Evolutionary conservation across 2,113 vertebrate genomes (phyloP), one percentile per base, ranked within the genome.

Genomic region (Otus sunia): DNA sequence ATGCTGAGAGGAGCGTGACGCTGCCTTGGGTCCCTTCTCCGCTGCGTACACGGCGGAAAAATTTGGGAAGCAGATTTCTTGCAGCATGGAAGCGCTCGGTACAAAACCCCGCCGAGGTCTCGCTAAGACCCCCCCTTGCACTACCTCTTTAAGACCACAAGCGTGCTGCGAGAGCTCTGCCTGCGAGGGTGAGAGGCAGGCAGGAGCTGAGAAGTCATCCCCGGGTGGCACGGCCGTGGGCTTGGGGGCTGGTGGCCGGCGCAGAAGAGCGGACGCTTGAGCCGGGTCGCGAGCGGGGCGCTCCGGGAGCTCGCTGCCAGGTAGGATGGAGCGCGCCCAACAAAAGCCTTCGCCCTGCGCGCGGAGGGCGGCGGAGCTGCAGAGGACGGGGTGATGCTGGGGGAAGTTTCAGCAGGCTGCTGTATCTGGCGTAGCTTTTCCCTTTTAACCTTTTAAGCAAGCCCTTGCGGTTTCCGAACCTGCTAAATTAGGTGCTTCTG

Each of bases 81-180:
- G 49, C 12, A 1, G 45, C 3, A 0, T 5, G 34, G 34, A 13
- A 14, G 43, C 0, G 2, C 30, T 50, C 3, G 49, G 53, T 29
- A 9, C 55, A 22, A 18, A 37, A 16, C 5, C 39, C 53, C 60
- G 1, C 8, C 1, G 2, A 30, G 59, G 27, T 23, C 9, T 22
- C 1, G 5, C 67, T 5, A 0, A 26, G 64, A 7, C 30, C n/a
- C 67, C 63, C 15, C 26, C 1, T 23, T 43, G 93, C 41, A 59
- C 71, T 96, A 22, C 92, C 91, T 17, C 94, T 96, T 96, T 94
- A 96, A 97, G 95, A 92, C 52, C 90, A 69, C 39, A 4, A 7
- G 79, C 56, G 36, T 30, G 72, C 79, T 84, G 26, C 1, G 3
- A 7, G 52, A 94, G 90, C 68, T 90, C 82, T 15, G 59, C 78